phyloP scores from a whole-genome alignment of 2,113 vertebrate genomes.

The Bubalus kerabau region DNA sequence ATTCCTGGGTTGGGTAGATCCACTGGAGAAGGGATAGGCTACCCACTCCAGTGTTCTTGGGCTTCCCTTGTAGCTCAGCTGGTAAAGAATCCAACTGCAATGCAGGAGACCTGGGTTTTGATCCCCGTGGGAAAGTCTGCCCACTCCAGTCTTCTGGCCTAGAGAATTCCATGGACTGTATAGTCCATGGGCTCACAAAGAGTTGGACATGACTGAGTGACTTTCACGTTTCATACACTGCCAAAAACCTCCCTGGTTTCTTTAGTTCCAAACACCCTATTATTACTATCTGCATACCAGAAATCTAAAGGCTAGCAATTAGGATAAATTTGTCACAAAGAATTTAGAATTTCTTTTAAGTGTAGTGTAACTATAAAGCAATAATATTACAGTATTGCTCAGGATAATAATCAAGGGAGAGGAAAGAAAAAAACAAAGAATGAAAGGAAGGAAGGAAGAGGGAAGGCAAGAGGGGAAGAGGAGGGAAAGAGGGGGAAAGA shows the following conservation, averaged over 20 bases:
- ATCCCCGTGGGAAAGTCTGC: background rate
- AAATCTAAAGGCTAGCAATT: background rate
- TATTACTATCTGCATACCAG: background rate
- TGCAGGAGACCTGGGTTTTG: background rate
- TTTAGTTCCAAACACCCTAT: background rate
- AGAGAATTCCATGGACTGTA: background rate
- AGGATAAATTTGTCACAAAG: background rate
- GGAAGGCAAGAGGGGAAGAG: background rate
- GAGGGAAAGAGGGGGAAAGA: too few relatives aligned
- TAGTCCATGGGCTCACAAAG: background rate
- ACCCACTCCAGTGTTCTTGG: background rate
- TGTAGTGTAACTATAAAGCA: background rate
- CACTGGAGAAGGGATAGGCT: accelerated
- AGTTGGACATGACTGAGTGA: background rate
- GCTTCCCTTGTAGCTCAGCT: background rate
- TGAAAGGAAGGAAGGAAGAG: background rate
- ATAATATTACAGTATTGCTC: background rate
- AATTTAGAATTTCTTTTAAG: background rate
- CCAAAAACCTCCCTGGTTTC: background rate
- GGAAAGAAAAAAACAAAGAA: background rate
- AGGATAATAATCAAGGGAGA: background rate
- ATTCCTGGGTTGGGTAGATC: background rate
- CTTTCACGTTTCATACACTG: background rate
- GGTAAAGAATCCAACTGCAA: accelerated
- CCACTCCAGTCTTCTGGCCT: background rate